A percentile compares a stretch with the other conserved stretches of the same genome.
Conservation (phyloP, 2,797 vertebrate species). For the Enteromius paludinosus region DNA sequence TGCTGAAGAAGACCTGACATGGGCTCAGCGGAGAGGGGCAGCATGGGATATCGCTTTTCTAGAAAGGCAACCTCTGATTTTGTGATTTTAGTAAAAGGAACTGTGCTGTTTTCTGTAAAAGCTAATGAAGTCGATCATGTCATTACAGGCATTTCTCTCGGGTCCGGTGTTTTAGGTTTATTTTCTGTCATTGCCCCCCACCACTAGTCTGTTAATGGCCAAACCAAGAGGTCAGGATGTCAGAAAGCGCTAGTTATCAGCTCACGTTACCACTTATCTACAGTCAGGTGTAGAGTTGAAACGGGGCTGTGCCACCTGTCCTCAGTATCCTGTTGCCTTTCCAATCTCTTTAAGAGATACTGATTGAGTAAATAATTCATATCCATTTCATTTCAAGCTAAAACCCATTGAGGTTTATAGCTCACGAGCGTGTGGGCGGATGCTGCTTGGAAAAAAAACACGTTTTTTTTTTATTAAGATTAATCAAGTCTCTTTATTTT, state of each 20-base stretch:
- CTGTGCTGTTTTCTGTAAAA: not conserved
- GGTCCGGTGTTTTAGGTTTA: constrained; percentile 1
- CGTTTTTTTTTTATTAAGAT: not conserved
- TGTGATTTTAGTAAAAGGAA: not conserved
- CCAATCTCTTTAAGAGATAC: constrained; percentile 81
- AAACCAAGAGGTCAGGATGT: constrained; percentile 68
- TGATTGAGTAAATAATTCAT: constrained; percentile 83
- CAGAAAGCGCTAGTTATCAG: constrained; percentile 76
- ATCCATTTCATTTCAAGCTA: constrained; percentile 72
- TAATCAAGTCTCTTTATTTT: constrained; percentile 31
- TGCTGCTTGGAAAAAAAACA: not conserved
- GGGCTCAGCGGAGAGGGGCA: constrained; percentile 53
- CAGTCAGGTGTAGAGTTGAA: constrained; percentile 71
- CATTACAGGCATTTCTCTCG: not conserved
- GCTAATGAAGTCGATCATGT: not conserved
- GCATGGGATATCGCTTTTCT: constrained; percentile 17
- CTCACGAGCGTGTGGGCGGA: constrained; percentile 15
- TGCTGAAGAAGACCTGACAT: constrained; percentile 54
- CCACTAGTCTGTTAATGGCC: constrained; percentile 48
- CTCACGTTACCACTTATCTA: constrained; percentile 81
- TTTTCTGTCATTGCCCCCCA: not conserved
- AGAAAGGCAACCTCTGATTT: not conserved
- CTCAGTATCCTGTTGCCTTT: constrained; percentile 81
- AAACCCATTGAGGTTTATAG: constrained; percentile 20
- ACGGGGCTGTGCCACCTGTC: constrained; percentile 79